A percentile compares a stretch with the other conserved stretches of the same genome.
Conservation (phyloP, 2,888 invertebrate species). For the Drosophila leonis region DNA sequence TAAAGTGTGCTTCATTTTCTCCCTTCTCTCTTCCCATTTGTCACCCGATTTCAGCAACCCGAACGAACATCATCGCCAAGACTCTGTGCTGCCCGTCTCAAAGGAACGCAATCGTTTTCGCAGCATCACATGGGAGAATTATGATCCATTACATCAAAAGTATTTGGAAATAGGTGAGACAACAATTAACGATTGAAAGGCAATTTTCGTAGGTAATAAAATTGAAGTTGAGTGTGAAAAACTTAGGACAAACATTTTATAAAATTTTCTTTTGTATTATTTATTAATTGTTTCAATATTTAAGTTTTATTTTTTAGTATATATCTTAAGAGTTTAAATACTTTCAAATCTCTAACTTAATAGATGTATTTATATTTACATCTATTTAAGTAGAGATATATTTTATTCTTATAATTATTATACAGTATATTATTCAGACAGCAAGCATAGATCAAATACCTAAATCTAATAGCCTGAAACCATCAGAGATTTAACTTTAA, state of each 20-base stretch:
- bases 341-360: too few species aligned
- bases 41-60: slow-evolving; percentile 89
- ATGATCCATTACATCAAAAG: slow-evolving; percentile 96
- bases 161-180: slow-evolving; percentile 95
- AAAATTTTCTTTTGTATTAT: neutral
- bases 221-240: neutral
- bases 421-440: too few species aligned
- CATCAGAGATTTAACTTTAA: neutral
- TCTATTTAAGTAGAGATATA: too few species aligned
- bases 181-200: neutral
- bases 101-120: slow-evolving; percentile 94
- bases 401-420: too few species aligned
- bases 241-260: too few species aligned
- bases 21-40: neutral
- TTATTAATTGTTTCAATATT: too few species aligned
- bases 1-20: slow-evolving; percentile 8
- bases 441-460: too few species aligned
- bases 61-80: slow-evolving; percentile 93
- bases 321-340: too few species aligned
- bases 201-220: neutral
- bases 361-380: too few species aligned
- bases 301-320: too few species aligned
- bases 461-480: neutral
- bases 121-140: slow-evolving; percentile 95
- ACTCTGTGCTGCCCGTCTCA: slow-evolving; percentile 91